Evolutionary conservation across 2,797 vertebrate species (phyloP).

Genomic region (Balearica regulorum): DNA sequence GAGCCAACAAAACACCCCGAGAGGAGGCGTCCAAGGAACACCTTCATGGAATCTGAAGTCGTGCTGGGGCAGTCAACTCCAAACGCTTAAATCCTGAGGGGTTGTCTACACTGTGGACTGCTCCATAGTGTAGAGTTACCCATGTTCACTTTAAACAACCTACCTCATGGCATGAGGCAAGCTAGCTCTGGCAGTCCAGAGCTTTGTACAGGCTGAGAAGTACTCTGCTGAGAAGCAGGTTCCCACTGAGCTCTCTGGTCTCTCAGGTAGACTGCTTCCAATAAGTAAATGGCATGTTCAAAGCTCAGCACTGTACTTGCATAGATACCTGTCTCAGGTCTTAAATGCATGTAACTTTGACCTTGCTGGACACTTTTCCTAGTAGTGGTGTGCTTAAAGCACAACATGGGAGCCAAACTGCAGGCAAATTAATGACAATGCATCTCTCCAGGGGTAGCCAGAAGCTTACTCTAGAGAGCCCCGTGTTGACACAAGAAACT

Average conservation of each 20-base stretch:
- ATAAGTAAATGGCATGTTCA: neutral
- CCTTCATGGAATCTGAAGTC: slow-evolving; percentile 30
- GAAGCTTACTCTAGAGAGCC: neutral
- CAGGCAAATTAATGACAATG: neutral
- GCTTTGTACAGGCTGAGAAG: neutral
- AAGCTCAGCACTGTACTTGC: neutral
- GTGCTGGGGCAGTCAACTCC: neutral
- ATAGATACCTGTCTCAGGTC: neutral
- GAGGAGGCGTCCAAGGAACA: slow-evolving; percentile 27
- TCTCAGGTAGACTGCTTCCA: neutral
- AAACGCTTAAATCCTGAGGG: neutral
- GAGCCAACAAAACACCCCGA: slow-evolving; percentile 45
- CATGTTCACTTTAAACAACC: neutral
- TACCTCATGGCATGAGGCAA: neutral
- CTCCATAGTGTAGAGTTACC: slow-evolving; percentile 6
- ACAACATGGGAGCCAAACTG: neutral
- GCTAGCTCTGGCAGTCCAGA: neutral
- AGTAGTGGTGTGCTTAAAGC: neutral
- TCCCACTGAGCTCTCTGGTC: neutral
- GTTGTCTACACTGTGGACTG: neutral
- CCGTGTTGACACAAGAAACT: neutral
- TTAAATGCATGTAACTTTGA: neutral
- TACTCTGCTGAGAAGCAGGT: neutral
- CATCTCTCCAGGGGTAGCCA: neutral
- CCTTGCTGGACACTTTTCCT: neutral